phyloP scores from a whole-genome alignment of 2,113 vertebrate genomes.

The Cromileptes altivelis region DNA sequence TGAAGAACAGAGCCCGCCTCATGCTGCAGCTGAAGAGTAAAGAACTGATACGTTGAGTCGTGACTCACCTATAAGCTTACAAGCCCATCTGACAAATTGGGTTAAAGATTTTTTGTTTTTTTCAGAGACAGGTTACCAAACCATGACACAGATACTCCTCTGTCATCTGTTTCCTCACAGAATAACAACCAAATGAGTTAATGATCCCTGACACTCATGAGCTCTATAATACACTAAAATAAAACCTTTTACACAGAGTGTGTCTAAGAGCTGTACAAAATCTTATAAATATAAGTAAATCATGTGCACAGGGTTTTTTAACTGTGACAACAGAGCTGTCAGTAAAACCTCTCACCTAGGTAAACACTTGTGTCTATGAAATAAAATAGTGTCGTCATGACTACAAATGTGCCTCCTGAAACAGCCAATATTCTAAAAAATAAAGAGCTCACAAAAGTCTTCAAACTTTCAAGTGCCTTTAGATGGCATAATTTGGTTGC shows the following conservation, averaged over 20 bases:
- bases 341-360: constrained; percentile 67
- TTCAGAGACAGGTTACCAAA: no score
- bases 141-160: neutral
- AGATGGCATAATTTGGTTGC: constrained; percentile 57
- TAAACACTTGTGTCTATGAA: constrained; percentile 78
- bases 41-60: no score
- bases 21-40: no score
- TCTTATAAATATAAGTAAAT: constrained; percentile 64
- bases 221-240: constrained; percentile 50
- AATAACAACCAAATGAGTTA: constrained; percentile 28
- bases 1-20: no score
- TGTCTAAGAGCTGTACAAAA: constrained; percentile 74
- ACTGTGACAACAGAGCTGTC: constrained; percentile 71
- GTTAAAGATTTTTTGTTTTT: no score
- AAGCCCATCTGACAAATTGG: no score
- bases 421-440: constrained; percentile 83
- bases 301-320: constrained; percentile 69
- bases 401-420: constrained; percentile 86
- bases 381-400: constrained; percentile 66
- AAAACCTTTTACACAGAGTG: constrained; percentile 44
- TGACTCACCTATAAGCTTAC: no score
- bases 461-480: constrained; percentile 59
- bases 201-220: neutral
- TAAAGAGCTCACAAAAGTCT: constrained; percentile 64
- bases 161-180: neutral